Evolutionary conservation across 2,797 vertebrate species (phyloP), one percentile per base, ranked within the genome.

Genomic region (Urocyon cinereoargenteus): DNA sequence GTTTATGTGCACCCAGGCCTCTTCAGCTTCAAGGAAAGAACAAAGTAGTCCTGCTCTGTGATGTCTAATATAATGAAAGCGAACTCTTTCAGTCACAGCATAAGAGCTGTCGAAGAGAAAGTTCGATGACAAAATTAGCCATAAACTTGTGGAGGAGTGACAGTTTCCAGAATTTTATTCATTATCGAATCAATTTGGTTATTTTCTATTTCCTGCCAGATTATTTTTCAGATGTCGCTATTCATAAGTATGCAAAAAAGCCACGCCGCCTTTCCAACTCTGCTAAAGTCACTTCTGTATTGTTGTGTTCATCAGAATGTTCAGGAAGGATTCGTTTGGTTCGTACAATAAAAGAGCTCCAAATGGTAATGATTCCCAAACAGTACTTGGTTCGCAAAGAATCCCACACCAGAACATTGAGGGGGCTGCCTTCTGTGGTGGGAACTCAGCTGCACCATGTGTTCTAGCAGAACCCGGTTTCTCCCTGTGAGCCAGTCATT

Each of bases 381-480:
- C 70, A 96, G 92, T 82, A 96, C 93, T 97, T 97, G 97, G 95
- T 97, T 98, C 97, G 85, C 91, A 90, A 70, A 97, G 97, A 97
- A 96, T 90, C 90, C 40, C 93, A 94, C 90, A 64, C 51, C 91
- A 94, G 97, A 97, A 98, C 98, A 97, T 95, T 97, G 98, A 98
- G 97, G 97, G 97, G 97, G 97, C 96, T 94, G 97, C 75, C 72
- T 96, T 97, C 49, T 72, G 86, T 11, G 49, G 79, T 95, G 96
- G 93, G 96, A 97, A 86, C 77, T 97, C 95, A 93, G 97, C 93
- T 62, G 94, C 11, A 31, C 96, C 61, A n/a, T 98, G 96, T 96
- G 96, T 96, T 98, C 98, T 36, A 31, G 91, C 83, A 96, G 94
- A 96, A 96, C 73, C 89, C 87, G 70, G 86, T 77, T 93, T 94